A percentile compares a stretch with the other conserved stretches of the same genome.
These are phyloP conservation scores for Turritopsis rubra DNA, from an alignment of 30 jellyfish, hydroid and myxozoan species.

Conservation along the genomic window DNA sequence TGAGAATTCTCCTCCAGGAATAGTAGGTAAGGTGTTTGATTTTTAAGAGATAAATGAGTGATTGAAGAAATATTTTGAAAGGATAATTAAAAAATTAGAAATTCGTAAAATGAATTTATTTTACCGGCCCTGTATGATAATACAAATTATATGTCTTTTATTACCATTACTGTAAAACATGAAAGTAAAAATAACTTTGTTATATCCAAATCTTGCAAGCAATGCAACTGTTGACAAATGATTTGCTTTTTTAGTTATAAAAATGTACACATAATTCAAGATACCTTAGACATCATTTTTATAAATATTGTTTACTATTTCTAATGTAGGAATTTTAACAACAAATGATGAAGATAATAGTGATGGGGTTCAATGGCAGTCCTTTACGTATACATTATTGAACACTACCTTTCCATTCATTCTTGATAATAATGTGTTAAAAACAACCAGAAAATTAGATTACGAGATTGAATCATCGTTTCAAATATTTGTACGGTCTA, in stretches of 20 bases:
- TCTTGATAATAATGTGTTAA: conserved; percentile 31
- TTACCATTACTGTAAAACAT: too few species aligned
- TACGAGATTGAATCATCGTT: conserved; percentile 53
- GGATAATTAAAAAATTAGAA: too few species aligned
- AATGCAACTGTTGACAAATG: too few species aligned
- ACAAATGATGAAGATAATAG: conserved; percentile 59
- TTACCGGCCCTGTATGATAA: too few species aligned
- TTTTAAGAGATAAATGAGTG: neutral
- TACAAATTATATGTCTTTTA: too few species aligned
- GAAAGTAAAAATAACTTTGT: too few species aligned
- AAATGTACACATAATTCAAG: too few species aligned
- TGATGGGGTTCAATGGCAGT: conserved; percentile 29
- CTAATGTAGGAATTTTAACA: conserved; percentile 42
- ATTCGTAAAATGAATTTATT: too few species aligned
- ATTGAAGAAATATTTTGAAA: too few species aligned
- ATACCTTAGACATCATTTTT: neutral
- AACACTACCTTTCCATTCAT: conserved; percentile 43
- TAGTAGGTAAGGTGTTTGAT: conserved; percentile 32
- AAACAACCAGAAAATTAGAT: conserved; percentile 41
- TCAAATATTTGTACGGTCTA: conserved; percentile 36
- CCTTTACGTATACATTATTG: conserved; percentile 42
- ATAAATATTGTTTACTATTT: neutral
- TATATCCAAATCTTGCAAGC: too few species aligned
- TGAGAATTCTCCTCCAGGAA: conserved; percentile 52
- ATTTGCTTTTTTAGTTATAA: too few species aligned